phyloP scores from a whole-genome alignment of 2,113 vertebrate genomes.

The Lipotes vexillifer region DNA sequence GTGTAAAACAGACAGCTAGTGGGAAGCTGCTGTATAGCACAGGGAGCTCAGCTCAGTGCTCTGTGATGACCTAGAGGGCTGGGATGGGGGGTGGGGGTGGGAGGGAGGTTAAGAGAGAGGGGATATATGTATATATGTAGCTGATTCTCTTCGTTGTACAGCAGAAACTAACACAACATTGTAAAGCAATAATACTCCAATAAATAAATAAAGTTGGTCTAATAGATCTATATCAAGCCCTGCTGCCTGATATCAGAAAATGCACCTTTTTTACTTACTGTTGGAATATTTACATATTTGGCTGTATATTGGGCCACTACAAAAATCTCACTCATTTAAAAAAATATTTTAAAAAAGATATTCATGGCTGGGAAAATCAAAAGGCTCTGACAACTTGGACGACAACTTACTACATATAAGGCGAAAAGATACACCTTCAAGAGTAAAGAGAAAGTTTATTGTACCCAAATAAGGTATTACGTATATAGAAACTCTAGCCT shows the following conservation, averaged over 20 bases:
- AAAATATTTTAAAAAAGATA: background rate
- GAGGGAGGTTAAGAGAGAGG: no score
- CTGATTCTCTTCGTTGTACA: no score
- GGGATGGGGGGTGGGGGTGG: no score
- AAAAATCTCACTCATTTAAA: background rate
- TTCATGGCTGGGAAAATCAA: conserved; percentile 14
- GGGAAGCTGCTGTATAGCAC: no score
- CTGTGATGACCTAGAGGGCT: no score
- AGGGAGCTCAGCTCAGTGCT: no score
- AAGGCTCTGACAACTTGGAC: conserved; percentile 10
- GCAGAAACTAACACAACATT: no score
- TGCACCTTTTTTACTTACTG: background rate
- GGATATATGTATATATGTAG: no score
- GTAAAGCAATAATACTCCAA: no score
- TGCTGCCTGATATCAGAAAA: background rate
- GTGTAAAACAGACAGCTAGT: no score
- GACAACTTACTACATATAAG: background rate
- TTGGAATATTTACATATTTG: background rate
- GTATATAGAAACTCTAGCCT: background rate
- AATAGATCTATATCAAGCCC: background rate
- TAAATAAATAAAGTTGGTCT: background rate
- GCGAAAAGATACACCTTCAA: background rate
- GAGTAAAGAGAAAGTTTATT: background rate
- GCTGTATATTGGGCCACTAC: background rate
- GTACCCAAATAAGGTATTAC: background rate